A percentile compares a stretch with the other conserved stretches of the same genome.
Evolutionary conservation across 1,140 invertebrate genomes (phyloP).

Genomic region (Drosophila bipectinata): DNA sequence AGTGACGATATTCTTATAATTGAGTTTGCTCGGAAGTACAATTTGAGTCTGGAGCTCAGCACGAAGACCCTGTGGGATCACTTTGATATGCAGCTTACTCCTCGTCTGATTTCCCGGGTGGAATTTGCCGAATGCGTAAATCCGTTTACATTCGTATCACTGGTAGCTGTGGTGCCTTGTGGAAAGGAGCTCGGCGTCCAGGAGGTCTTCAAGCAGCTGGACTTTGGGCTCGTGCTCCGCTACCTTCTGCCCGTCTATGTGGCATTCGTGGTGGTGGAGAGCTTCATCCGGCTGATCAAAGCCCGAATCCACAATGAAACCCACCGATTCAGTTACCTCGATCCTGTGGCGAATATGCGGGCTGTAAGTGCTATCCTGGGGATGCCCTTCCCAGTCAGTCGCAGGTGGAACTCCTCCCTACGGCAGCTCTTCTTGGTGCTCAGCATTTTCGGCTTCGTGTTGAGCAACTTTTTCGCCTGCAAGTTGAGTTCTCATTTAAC

Average conservation of each 20-base stretch:
- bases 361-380: constrained; percentile 34
- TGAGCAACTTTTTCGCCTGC: constrained; percentile 35
- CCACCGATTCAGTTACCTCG: neutral
- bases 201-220: constrained; percentile 16
- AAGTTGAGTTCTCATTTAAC: constrained; percentile 50
- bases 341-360: constrained; percentile 32
- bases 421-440: constrained; percentile 42
- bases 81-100: neutral
- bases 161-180: constrained; percentile 46
- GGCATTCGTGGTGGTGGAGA: constrained; percentile 23
- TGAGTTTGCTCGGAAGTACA: neutral
- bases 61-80: neutral
- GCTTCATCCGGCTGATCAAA: constrained; percentile 2
- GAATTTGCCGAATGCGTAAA: neutral
- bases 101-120: neutral
- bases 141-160: neutral
- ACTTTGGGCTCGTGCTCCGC: neutral
- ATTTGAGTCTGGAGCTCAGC: neutral
- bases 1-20: neutral
- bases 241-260: constrained; percentile 29
- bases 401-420: constrained; percentile 6
- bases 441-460: constrained; percentile 43
- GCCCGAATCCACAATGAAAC: neutral
- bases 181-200: constrained; percentile 2
- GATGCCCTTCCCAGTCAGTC: constrained; percentile 13